Base-by-base conservation (phyloP, 2,797 vertebrate genomes). In the Coregonus suidteri region DNA sequence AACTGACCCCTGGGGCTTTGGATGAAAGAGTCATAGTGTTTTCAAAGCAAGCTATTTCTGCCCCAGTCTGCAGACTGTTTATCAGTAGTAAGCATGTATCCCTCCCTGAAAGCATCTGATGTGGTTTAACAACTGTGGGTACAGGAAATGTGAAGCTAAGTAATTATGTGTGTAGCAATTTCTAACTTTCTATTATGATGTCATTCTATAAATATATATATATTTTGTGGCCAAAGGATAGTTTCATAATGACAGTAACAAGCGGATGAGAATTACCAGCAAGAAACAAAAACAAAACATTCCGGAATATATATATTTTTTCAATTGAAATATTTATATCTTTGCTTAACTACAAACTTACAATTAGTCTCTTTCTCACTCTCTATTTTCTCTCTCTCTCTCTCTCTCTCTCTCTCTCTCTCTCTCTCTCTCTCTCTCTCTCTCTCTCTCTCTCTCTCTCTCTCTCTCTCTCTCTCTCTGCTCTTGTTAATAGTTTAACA, bases 21-120 rank as follows among this genome's bases (percentile, higher is more conserved):
- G 59, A 62, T 62, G 59, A 62, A 62, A 66, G 64, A 13, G 64
- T 30, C 85, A 87, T 86, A 82, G 82, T 73, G 78, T 82, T 86
- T 85, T 90, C 90, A 93, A 92, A 87, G 78, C 87, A 84, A 72
- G 66, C 80, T 65, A 82, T 91, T 92, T 89, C 88, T 89, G 91
- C 90, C 91, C 88, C 89, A 91, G 90, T 91, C 88, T 90, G 86
- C 88, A 88, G 91, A 91, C 91, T 92, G 91, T 93, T 92, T 91
- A 92, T 93, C 92, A 90, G 90, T 83, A 91, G 90, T 92, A 74
- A 92, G 90, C 88, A 87, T 77, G 13, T 15, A 72, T 84, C 90
- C 59, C 59, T 88, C 89, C 87, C 89, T 91, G 88, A 81, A 90
- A 91, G 89, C 90, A 93, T 90, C 85, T 90, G 88, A 83, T 91